phyloP scores from a whole-genome alignment of 2,797 vertebrate genomes.

The Manis pentadactyla region DNA sequence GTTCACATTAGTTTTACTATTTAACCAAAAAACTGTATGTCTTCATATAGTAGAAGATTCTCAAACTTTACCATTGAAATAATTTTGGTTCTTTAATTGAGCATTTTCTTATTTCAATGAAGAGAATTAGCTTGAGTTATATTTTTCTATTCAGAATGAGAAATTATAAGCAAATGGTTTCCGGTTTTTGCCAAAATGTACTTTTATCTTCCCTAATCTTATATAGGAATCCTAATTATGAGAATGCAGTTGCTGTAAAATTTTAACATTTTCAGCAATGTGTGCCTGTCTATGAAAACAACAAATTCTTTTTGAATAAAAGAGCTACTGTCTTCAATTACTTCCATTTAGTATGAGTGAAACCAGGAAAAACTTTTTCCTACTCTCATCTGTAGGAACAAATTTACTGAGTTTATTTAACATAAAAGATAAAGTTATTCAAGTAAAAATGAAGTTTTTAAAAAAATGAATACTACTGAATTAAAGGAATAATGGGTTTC shows the following conservation, averaged over 20 bases:
- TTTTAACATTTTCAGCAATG: constrained; percentile 27
- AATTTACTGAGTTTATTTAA: constrained; percentile 54
- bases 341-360: neutral
- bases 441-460: constrained; percentile 4
- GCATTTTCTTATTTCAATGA: constrained; percentile 16
- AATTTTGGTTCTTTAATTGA: constrained; percentile 35
- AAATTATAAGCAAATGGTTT: constrained; percentile 50
- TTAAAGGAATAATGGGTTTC: neutral
- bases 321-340: neutral
- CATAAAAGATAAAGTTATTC: constrained; percentile 36
- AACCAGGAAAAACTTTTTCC: neutral
- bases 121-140: neutral
- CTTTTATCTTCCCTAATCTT: constrained; percentile 41
- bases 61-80: constrained; percentile 28
- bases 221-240: constrained; percentile 33
- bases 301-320: constrained; percentile 41
- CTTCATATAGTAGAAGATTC: neutral
- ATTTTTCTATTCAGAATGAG: constrained; percentile 17
- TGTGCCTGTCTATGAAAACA: neutral
- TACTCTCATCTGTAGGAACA: neutral
- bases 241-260: constrained; percentile 43
- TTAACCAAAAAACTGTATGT: neutral
- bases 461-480: neutral
- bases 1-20: neutral
- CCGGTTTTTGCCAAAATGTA: constrained; percentile 33